Evolutionary conservation across 2,797 vertebrate species (phyloP), one percentile per base, ranked within the genome.

Genomic region (Notamacropus eugenii): DNA sequence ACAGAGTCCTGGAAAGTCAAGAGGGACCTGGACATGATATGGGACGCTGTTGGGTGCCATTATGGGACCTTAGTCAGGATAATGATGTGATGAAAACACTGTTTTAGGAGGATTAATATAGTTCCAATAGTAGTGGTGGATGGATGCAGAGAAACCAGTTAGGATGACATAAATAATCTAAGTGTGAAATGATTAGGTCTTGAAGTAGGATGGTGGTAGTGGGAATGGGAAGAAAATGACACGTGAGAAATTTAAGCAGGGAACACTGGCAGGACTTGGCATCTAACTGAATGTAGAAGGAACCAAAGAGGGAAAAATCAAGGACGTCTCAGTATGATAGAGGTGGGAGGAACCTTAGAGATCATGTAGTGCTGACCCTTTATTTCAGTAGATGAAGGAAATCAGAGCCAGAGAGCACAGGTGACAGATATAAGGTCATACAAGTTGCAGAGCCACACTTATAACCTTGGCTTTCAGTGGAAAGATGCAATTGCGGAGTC

Each of bases 71-170:
- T 50, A 93, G 5, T 24, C 13, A 74, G 91, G 10, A 22, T 55
- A 92, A 22, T 57, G 92, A 92, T 13, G 3, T 94, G 27, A 1
- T 27, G 5, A 29, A 4, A 91, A 87, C 91, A 67, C n/a, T 10
- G 91, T 90, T 97, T 94, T 92, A 58, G 52, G 94, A 91, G 59
- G 12, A 94, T 67, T 8, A 27, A 50, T 52, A 4, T 94, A 58
- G 29, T 11, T 40, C 4, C 93, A 58, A 27, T 11, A n/a, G 91
- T 27, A 90, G 95, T 93, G 91, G 46, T 82, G n/a, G 46, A 56
- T 94, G 50, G 31, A 58, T 28, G n/a, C n/a, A 16, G 62, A 2
- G 22, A 91, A 92, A 40, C 67, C 4, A 94, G 46, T 50, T 87
- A 90, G n/a, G 92, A 96, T 22, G 67, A 50, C n/a, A 54, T 19